Evolutionary conservation across 1,140 invertebrate species (phyloP), one percentile per base, ranked within the genome.

Genomic region (Anoplophora glabripennis): DNA sequence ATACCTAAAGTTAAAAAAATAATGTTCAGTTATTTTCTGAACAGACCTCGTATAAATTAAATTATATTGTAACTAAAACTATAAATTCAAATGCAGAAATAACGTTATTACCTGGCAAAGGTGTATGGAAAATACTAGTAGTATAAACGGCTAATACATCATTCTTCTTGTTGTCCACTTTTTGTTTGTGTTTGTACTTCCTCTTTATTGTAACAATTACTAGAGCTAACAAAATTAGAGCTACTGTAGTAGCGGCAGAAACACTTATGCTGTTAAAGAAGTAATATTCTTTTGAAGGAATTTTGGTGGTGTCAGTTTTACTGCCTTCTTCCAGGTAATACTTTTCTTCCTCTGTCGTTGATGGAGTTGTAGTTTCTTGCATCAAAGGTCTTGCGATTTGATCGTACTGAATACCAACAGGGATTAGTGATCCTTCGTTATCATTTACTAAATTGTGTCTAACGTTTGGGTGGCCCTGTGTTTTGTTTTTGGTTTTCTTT

Each of bases 71-170:
- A n/a, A n/a, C n/a, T n/a, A n/a, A n/a, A n/a, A n/a, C n/a, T n/a
- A n/a, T n/a, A n/a, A n/a, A n/a, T n/a, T n/a, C n/a, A 28, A 28
- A 28, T 28, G 21, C 21, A 28, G 21, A 3, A 28, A 28, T 28
- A 42, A 42, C 9, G 9, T 42, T 12, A 21, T 71, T 75, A 81
- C 80, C 81, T 75, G 81, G 81, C 53, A 81, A 65, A 1, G 81
- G 79, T 52, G 77, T 79, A 64, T 83, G 80, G 57, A 81, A 81
- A 42, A 81, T 80, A 61, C 79, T 82, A 53, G 60, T 46, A 0
- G 58, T 64, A 55, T 64, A 64, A 4, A 64, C 63, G 35, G 63
- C 58, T 7, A 64, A 53, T 10, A 51, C 47, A 12, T 58, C 49
- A 38, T 48, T 33, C 8, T 4, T 18, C 9, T 28, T 41, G 21